These are phyloP conservation scores for Euproctis similis DNA, from an alignment of 2,888 invertebrate genomes.

Conservation along the genomic window DNA sequence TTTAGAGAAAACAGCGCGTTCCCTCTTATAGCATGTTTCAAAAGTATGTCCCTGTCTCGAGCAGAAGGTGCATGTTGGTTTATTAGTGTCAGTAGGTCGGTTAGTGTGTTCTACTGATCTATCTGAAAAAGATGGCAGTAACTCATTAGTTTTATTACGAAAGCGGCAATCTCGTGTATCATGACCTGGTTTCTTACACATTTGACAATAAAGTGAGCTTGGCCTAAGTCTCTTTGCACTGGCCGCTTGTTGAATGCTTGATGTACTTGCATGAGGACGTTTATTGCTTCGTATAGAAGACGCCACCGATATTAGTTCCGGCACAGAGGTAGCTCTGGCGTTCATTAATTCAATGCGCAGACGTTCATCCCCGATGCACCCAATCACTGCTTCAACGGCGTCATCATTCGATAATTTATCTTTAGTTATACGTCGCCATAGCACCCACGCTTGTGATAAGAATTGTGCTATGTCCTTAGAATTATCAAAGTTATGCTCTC, in stretches of 20 bases:
- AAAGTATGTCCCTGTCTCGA: conserved; percentile 18
- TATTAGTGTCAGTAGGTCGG: conserved; percentile 2
- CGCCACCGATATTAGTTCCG: background rate
- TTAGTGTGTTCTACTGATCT: background rate
- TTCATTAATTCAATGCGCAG: conserved; percentile 25
- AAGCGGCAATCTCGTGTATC: conserved; percentile 10
- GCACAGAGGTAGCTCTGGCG: conserved; percentile 12
- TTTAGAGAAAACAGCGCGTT: conserved; percentile 16
- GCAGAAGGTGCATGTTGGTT: conserved; percentile 15
- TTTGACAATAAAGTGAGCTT: conserved; percentile 5
- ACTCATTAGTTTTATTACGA: background rate
- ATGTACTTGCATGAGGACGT: too few species aligned
- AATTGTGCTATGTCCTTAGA: conserved; percentile 23
- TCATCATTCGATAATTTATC: conserved; percentile 18
- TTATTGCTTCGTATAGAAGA: conserved; percentile 3
- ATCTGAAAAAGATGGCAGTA: conserved; percentile 1
- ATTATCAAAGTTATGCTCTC: conserved; percentile 22
- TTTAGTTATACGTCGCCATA: conserved; percentile 24
- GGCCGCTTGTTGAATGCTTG: conserved; percentile 1
- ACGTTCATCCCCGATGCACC: conserved; percentile 20
- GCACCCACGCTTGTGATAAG: conserved; percentile 21
- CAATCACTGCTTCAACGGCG: conserved; percentile 28
- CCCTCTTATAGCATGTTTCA: conserved; percentile 20
- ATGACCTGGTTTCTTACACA: conserved; percentile 15
- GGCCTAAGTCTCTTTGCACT: background rate